Conservation (phyloP, 2,888 invertebrate species). For the Agapetus fuscipes region DNA sequence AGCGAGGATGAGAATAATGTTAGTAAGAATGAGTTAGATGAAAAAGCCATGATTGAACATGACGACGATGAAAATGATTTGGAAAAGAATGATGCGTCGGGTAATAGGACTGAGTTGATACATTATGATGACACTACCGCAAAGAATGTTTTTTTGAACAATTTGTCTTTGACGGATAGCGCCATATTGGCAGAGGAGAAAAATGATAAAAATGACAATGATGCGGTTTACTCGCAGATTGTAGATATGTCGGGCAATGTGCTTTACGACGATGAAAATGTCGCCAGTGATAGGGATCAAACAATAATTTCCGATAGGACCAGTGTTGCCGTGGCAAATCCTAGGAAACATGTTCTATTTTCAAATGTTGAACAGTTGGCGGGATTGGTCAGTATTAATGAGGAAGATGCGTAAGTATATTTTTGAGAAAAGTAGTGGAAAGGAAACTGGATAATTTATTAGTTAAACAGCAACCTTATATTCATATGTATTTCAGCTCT, state of each 20-base stretch:
- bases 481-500: too few relatives aligned
- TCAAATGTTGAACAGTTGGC: conserved; percentile 20
- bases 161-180: too few relatives aligned
- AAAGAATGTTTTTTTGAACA: too few relatives aligned
- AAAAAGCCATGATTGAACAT: too few relatives aligned
- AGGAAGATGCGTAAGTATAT: conserved; percentile 1
- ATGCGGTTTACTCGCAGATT: conserved; percentile 9
- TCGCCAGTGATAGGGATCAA: conserved; percentile 4
- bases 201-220: background rate
- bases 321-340: background rate
- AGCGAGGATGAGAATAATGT: conserved; percentile 7
- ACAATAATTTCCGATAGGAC: background rate
- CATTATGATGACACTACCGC: too few relatives aligned
- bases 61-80: conserved; percentile 3
- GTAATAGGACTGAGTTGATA: too few relatives aligned
- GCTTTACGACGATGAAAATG: conserved; percentile 16
- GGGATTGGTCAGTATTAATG: conserved; percentile 12
- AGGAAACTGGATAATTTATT: background rate
- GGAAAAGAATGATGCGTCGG: too few relatives aligned
- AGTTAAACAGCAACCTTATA: too few relatives aligned
- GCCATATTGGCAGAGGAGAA: background rate
- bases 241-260: conserved; percentile 20
- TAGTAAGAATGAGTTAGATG: background rate
- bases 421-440: background rate
- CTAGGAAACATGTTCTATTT: conserved; percentile 6